phyloP scores from a whole-genome alignment of 2,888 invertebrate species.

The Pycnomerus fuliginosus region DNA sequence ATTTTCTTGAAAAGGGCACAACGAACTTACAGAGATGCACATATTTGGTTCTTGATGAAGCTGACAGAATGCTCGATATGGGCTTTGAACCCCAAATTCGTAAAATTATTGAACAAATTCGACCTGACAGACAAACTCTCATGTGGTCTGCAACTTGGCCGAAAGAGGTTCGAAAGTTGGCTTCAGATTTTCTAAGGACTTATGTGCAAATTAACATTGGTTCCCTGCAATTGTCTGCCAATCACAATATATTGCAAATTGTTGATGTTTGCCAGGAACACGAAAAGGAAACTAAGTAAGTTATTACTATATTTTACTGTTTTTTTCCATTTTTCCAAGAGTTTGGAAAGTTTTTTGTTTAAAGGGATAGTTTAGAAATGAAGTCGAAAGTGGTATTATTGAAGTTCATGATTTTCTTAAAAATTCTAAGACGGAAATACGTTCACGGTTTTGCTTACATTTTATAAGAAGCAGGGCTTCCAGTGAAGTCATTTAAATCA shows the following conservation, averaged over 20 bases:
- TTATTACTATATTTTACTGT: constrained; percentile 4
- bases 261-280: constrained; percentile 84
- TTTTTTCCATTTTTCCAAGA: not conserved
- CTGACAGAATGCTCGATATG: constrained; percentile 97
- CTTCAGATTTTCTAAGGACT: constrained; percentile 87
- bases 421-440: not conserved
- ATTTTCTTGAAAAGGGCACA: constrained; percentile 75
- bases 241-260: constrained; percentile 88
- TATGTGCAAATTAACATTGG: constrained; percentile 93
- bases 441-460: too few relatives aligned
- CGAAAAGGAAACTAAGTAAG: constrained; percentile 68
- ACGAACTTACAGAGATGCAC: constrained; percentile 76
- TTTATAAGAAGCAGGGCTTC: too few relatives aligned
- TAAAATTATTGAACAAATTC: constrained; percentile 89
- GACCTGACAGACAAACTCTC: constrained; percentile 91
- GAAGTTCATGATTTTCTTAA: not conserved
- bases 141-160: constrained; percentile 99
- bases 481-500: too few relatives aligned
- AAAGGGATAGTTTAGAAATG: too few relatives aligned
- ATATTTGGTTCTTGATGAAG: constrained; percentile 89
- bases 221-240: constrained; percentile 81
- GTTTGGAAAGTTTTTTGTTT: too few relatives aligned
- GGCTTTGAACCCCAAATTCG: constrained; percentile 96
- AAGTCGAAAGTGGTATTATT: too few relatives aligned
- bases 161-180: constrained; percentile 88